Evolutionary conservation across 2,888 invertebrate species (phyloP), one percentile per base, ranked within the genome.

Genomic region (Laothoe populi): DNA sequence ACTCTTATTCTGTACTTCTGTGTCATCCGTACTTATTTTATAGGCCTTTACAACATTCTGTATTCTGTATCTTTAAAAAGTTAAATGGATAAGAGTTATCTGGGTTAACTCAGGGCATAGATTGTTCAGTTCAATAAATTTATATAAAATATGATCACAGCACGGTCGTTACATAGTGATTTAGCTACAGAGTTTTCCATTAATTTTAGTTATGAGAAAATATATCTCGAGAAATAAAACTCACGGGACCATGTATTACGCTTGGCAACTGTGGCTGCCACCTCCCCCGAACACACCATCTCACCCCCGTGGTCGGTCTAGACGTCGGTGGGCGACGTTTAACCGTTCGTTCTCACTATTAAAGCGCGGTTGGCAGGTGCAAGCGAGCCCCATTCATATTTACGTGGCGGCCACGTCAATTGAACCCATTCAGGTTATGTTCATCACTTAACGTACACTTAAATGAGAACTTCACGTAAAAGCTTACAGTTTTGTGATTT

Each of bases 301-400:
- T 35, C 53, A 35, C 35, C 53, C 35, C 24, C 53, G 35, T 16
- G 35, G 53, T 53, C 53, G 35, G 53, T 53, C 53, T 53, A 53
- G 53, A 53, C 53, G 49, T 31, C 48, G 49, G 35, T 53, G 26
- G 49, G 26, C 31, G 26, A 26, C 53, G 35, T 35, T 53, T 53
- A 53, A 31, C 31, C 11, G 10, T 44, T 26, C 19, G 35, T 31
- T 53, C 35, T 46, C 24, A 24, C 23, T 24, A 46, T 46, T 31
- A 31, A 16, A 31, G 31, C 31, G 35, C 53, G 31, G 53, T 31
- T 4, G 31, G 31, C 53, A 53, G 53, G 53, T 53, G 35, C 53
- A 53, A 19, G 4, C 46, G 10, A 53, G 31, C 53, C 10, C 53
- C 53, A 53, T 53, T 53, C 31, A 53, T 16, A 35, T 53, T 53